These are phyloP conservation scores for Drosophila ercepeae DNA, from an alignment of 1,140 invertebrate genomes.

Conservation along the genomic window DNA sequence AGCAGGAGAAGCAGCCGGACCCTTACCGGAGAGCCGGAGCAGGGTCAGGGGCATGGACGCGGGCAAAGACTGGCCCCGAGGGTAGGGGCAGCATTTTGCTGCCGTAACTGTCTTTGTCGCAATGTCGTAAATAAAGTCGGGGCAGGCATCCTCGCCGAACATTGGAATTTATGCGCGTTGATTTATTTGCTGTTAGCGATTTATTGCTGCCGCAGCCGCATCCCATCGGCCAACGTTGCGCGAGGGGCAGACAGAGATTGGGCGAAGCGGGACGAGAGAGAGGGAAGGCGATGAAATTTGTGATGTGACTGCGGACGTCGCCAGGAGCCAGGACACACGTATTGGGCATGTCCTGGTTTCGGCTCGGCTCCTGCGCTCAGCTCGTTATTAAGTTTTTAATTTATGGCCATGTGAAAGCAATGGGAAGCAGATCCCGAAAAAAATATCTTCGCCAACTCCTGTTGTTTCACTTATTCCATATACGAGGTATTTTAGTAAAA, in stretches of 20 bases:
- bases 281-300: conserved; percentile 22
- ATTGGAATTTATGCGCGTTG: conserved; percentile 83
- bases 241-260: conserved; percentile 1
- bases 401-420: conserved; percentile 76
- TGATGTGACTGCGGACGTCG: conserved; percentile 57
- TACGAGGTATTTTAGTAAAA: conserved; percentile 49
- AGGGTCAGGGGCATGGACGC: conserved; percentile 23
- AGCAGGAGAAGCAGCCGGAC: neutral
- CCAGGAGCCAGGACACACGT: conserved; percentile 59
- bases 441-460: conserved; percentile 19
- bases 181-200: conserved; percentile 83
- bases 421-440: conserved; percentile 34
- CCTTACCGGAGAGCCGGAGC: neutral
- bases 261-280: conserved; percentile 2
- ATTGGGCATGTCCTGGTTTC: conserved; percentile 77
- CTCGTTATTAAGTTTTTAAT: conserved; percentile 83
- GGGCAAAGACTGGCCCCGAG: conserved; percentile 10
- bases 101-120: conserved; percentile 78
- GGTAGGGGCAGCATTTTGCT: conserved; percentile 64
- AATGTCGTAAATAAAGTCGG: conserved; percentile 81
- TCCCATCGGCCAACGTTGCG: conserved; percentile 28
- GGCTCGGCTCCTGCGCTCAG: conserved; percentile 48
- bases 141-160: conserved; percentile 73
- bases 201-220: conserved; percentile 81
- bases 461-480: conserved; percentile 27